phyloP scores from a whole-genome alignment of 2,113 vertebrate genomes.

The Melanostigma gelatinosum region DNA sequence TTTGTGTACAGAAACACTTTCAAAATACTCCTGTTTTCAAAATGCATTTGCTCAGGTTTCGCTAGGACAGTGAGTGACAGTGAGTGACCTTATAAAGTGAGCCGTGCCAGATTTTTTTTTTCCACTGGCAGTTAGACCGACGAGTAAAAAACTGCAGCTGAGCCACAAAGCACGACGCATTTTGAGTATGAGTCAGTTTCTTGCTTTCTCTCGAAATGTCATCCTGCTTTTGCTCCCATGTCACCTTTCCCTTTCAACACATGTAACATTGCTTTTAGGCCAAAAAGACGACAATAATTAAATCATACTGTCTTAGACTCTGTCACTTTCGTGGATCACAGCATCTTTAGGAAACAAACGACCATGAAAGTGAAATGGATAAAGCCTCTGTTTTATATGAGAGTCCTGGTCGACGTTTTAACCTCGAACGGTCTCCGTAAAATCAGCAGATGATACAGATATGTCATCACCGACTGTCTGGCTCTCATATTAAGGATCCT shows the following conservation, averaged over 20 bases:
- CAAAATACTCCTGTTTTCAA: constrained; percentile 55
- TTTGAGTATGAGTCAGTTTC: constrained; percentile 44
- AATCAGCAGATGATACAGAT: constrained; percentile 15
- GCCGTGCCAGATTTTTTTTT: constrained; percentile 13
- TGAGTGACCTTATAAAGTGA: constrained; percentile 54
- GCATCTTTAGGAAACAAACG: not conserved
- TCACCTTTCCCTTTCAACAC: constrained; percentile 13
- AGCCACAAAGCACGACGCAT: constrained; percentile 28
- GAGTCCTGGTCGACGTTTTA: constrained; percentile 4
- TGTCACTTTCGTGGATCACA: constrained; percentile 1
- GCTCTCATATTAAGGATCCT: constrained; percentile 6
- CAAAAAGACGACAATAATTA: not conserved
- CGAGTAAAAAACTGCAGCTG: constrained; percentile 28
- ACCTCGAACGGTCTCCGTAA: not conserved
- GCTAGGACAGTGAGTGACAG: not conserved
- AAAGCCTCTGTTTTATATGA: constrained; percentile 3
- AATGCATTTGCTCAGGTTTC: constrained; percentile 40
- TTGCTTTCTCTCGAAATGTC: constrained; percentile 24
- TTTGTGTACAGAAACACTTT: constrained; percentile 46
- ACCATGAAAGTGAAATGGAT: constrained; percentile 9
- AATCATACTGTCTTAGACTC: not conserved
- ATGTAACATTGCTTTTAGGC: not conserved
- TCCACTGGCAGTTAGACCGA: not conserved
- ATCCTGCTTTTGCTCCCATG: not conserved
- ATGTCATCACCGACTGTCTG: constrained; percentile 5